A percentile compares a stretch with the other conserved stretches of the same genome.
Evolutionary conservation across 1,140 invertebrate genomes (phyloP).

Genomic region (Bombus confusus): DNA sequence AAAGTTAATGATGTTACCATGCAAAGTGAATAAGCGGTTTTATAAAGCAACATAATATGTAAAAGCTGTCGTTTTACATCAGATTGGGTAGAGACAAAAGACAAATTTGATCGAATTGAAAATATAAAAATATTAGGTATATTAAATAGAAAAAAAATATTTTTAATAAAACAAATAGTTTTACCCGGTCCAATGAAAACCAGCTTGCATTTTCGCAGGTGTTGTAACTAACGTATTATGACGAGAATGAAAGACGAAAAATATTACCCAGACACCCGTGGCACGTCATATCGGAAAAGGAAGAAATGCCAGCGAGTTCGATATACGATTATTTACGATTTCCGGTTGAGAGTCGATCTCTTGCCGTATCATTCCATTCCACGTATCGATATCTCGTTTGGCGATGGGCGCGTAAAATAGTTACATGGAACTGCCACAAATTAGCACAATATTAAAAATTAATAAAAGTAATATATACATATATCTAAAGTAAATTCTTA

Average conservation of each 20-base stretch:
- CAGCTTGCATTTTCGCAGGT: slow-evolving; percentile 53
- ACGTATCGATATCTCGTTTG: slow-evolving; percentile 39
- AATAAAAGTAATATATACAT: background rate
- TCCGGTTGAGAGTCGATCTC: slow-evolving; percentile 49
- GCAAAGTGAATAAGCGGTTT: slow-evolving; percentile 45
- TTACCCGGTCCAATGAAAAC: slow-evolving; percentile 66
- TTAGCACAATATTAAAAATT: background rate
- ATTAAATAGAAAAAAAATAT: slow-evolving; percentile 24
- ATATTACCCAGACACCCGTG: slow-evolving; percentile 70
- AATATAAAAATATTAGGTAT: slow-evolving; percentile 14
- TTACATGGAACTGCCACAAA: background rate
- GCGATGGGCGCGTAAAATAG: slow-evolving; percentile 7
- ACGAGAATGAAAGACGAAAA: slow-evolving; percentile 71
- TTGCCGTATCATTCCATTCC: background rate
- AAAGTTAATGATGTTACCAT: slow-evolving; percentile 41
- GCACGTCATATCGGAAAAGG: slow-evolving; percentile 74
- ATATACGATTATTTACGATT: slow-evolving; percentile 40
- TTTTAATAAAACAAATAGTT: slow-evolving; percentile 39
- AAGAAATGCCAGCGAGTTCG: slow-evolving; percentile 56
- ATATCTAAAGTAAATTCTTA: background rate
- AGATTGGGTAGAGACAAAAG: slow-evolving; percentile 29
- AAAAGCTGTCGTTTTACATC: slow-evolving; percentile 56
- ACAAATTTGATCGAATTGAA: slow-evolving; percentile 26
- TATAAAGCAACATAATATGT: slow-evolving; percentile 28
- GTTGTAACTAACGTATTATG: slow-evolving; percentile 61